Conservation (phyloP, 2,113 vertebrate genomes). For the Argyrosomus japonicus region DNA sequence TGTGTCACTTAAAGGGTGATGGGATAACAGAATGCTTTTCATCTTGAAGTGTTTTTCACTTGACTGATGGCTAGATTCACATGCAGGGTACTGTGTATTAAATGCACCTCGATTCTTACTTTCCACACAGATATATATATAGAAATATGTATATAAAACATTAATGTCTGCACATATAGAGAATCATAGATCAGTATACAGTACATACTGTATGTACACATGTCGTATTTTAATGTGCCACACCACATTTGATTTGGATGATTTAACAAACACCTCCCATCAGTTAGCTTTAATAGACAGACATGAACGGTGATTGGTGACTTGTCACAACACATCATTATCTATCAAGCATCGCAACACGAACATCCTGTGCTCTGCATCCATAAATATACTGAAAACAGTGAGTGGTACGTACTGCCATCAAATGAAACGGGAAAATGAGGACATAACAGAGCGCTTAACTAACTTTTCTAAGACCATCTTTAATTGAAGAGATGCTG, state of each 20-base stretch:
- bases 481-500: slow-evolving; percentile 37
- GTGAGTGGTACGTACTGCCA: neutral
- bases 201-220: neutral
- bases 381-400: slow-evolving; percentile 3
- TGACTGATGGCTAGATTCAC: neutral
- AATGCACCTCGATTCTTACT: neutral
- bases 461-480: slow-evolving; percentile 30
- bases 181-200: neutral
- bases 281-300: neutral
- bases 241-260: neutral
- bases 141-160: neutral
- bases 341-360: neutral
- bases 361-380: neutral
- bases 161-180: neutral
- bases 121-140: neutral
- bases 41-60: neutral
- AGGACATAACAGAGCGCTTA: neutral
- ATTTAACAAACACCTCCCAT: neutral
- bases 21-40: neutral
- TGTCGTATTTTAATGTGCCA: neutral
- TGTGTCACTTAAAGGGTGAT: neutral
- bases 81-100: neutral
- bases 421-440: neutral
- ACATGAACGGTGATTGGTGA: neutral
- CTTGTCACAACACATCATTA: neutral